A percentile compares a stretch with the other conserved stretches of the same genome.
Evolutionary conservation across 2,113 vertebrate species (phyloP).

Genomic region (Atherinomorus stipes): DNA sequence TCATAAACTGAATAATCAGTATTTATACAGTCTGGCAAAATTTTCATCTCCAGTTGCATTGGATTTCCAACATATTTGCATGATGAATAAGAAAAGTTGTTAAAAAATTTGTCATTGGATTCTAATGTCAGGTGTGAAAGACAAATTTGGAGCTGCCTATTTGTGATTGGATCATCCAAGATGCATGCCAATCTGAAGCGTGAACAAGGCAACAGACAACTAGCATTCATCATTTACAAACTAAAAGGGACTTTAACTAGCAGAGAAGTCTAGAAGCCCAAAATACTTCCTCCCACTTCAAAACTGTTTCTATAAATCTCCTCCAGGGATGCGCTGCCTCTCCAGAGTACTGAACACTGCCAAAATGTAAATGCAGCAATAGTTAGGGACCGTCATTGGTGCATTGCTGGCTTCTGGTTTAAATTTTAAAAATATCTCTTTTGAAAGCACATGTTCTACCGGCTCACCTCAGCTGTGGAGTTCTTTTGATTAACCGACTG

Average conservation of each 20-base stretch:
- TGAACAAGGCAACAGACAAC: neutral
- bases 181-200: neutral
- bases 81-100: neutral
- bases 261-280: neutral
- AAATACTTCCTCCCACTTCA: slow-evolving; percentile 27
- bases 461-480: slow-evolving; percentile 60
- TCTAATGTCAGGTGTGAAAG: neutral
- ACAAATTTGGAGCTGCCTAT: too few relatives aligned
- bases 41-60: neutral
- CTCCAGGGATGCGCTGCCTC: slow-evolving; percentile 23
- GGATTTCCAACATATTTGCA: neutral
- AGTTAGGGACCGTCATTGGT: slow-evolving; percentile 34
- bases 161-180: neutral
- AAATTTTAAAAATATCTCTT: slow-evolving; percentile 65
- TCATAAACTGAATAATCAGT: too few relatives aligned
- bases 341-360: slow-evolving; percentile 21
- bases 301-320: slow-evolving; percentile 13
- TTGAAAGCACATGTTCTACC: slow-evolving; percentile 67
- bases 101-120: neutral
- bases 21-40: too few relatives aligned
- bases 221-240: neutral
- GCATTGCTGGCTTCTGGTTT: slow-evolving; percentile 47
- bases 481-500: slow-evolving; percentile 58
- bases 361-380: slow-evolving; percentile 31
- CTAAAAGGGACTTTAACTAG: neutral